phyloP scores from a whole-genome alignment of 2,888 invertebrate genomes.

The Cylloceria caligata region DNA sequence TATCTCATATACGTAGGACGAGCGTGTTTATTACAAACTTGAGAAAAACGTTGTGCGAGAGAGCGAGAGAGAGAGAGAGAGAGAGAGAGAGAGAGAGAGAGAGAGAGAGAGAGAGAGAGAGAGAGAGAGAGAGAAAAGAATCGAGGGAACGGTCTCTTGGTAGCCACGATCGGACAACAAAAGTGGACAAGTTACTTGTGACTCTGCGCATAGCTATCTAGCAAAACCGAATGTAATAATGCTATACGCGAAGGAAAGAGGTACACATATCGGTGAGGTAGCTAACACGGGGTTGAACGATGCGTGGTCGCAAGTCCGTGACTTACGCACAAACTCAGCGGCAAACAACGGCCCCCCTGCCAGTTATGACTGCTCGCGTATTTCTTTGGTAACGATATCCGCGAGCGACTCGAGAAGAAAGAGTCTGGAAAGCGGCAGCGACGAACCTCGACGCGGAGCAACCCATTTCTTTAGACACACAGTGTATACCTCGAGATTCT shows the following conservation, averaged over 20 bases:
- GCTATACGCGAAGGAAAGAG: constrained; percentile 32
- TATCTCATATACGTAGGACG: constrained; percentile 37
- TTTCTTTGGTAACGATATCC: constrained; percentile 48
- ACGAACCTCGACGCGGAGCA: constrained; percentile 17
- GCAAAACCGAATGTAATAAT: constrained; percentile 65
- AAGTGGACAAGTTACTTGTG: constrained; percentile 66
- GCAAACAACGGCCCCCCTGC: constrained; percentile 59
- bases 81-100: constrained; percentile 10
- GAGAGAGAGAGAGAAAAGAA: constrained; percentile 16
- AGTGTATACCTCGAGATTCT: constrained; percentile 91
- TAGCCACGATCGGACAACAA: constrained; percentile 57
- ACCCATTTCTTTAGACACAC: constrained; percentile 21
- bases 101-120: not conserved
- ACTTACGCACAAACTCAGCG: constrained; percentile 57
- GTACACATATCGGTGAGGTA: constrained; percentile 52
- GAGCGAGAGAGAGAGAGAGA: constrained; percentile 17
- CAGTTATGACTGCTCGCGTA: constrained; percentile 62
- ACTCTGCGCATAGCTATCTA: constrained; percentile 54
- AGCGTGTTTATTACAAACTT: constrained; percentile 59
- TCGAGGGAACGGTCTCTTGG: constrained; percentile 25
- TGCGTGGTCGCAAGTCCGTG: constrained; percentile 46
- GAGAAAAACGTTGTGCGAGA: constrained; percentile 42
- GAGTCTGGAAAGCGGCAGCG: constrained; percentile 28
- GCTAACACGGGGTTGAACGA: constrained; percentile 35
- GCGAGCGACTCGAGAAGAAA: constrained; percentile 30